Evolutionary conservation across 2,113 vertebrate species (phyloP).

Genomic region (Thryonomys swinderianus): DNA sequence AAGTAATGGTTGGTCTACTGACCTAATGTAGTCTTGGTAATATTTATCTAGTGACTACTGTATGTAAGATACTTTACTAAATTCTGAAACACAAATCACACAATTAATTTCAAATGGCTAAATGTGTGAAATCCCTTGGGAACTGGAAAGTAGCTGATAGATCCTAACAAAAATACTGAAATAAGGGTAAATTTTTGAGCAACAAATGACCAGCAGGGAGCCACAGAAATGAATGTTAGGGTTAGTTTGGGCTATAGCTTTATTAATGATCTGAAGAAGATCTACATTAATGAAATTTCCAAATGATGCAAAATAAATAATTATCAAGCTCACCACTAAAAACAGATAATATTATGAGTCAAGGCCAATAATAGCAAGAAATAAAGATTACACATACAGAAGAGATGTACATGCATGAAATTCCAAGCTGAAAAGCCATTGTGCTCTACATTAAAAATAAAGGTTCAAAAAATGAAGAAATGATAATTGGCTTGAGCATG

Average conservation of each 20-base stretch:
- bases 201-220: slow-evolving; percentile 23
- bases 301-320: slow-evolving; percentile 52
- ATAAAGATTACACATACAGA: slow-evolving; percentile 42
- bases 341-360: slow-evolving; percentile 49
- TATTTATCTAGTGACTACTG: slow-evolving; percentile 20
- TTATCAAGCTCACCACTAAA: slow-evolving; percentile 54
- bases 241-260: slow-evolving; percentile 47
- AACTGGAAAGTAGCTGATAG: slow-evolving; percentile 25
- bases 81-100: slow-evolving; percentile 43
- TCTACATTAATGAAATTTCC: slow-evolving; percentile 55
- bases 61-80: neutral
- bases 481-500: neutral
- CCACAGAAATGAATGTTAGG: slow-evolving; percentile 15
- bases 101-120: slow-evolving; percentile 61
- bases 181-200: slow-evolving; percentile 8
- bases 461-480: slow-evolving; percentile 25
- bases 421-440: neutral
- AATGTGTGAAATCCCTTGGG: neutral
- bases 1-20: neutral
- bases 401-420: neutral
- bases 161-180: neutral
- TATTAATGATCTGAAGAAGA: slow-evolving; percentile 63
- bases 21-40: neutral
- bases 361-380: slow-evolving; percentile 48
- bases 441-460: neutral